Evolutionary conservation across 2,113 vertebrate species (phyloP).

Genomic region (Azemiops feae): DNA sequence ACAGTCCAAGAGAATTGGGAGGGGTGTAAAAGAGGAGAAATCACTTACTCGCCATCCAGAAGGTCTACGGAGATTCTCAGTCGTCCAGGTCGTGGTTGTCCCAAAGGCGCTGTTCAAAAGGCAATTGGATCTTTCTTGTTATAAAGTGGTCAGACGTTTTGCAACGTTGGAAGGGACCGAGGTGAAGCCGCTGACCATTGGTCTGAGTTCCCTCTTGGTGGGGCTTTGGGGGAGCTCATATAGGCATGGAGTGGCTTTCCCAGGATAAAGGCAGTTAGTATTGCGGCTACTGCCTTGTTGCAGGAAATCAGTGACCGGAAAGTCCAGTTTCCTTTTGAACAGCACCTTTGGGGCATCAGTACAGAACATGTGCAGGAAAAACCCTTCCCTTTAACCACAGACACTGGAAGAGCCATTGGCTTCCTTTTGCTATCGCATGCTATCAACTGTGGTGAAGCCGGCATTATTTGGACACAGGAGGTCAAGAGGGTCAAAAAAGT

Average conservation of each 20-base stretch:
- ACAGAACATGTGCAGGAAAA: not conserved
- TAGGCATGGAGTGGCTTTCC: not conserved
- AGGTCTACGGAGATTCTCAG: not conserved
- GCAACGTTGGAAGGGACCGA: not conserved
- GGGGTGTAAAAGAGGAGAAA: no score
- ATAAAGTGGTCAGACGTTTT: not conserved
- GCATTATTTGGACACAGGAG: no score
- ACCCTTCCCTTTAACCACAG: not conserved
- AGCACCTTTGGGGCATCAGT: not conserved
- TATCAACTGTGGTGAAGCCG: not conserved
- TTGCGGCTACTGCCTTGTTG: not conserved
- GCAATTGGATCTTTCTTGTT: not conserved
- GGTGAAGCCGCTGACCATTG: not conserved
- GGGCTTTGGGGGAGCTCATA: not conserved
- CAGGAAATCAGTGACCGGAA: not conserved
- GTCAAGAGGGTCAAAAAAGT: no score
- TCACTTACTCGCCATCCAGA: no score
- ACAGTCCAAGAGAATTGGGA: accelerated
- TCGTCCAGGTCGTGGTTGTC: not conserved
- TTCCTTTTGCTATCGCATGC: not conserved
- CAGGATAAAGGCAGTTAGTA: not conserved
- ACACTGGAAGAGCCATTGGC: not conserved
- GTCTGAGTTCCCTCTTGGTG: not conserved
- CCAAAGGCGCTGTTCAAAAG: not conserved
- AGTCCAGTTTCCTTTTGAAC: not conserved